A percentile compares a stretch with the other conserved stretches of the same genome.
These are phyloP conservation scores for Sus scrofa DNA, from an alignment of 2,113 vertebrate genomes.

Conservation along the genomic window DNA sequence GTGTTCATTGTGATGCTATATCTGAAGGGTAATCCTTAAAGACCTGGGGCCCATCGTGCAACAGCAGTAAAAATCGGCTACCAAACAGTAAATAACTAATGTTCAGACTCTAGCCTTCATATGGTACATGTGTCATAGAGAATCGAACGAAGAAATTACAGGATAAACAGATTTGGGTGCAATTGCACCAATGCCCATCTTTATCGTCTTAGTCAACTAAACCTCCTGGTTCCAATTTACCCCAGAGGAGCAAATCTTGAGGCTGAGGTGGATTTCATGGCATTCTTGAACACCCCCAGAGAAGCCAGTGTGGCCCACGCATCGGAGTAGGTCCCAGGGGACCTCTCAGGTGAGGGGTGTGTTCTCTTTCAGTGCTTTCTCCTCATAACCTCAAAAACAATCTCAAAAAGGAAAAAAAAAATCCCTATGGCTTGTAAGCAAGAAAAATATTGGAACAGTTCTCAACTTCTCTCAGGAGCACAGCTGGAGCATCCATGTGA, in stretches of 20 bases:
- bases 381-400: neutral
- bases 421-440: conserved; percentile 54
- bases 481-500: conserved; percentile 56
- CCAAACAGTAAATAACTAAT: neutral
- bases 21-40: neutral
- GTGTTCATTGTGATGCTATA: neutral
- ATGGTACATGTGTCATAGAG: neutral
- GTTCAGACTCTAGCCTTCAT: neutral
- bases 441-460: conserved; percentile 1
- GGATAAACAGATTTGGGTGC: neutral
- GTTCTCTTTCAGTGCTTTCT: neutral
- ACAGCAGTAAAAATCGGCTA: neutral
- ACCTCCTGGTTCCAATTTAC: neutral
- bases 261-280: fast-evolving
- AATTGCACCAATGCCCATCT: neutral
- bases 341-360: neutral
- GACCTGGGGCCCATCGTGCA: neutral
- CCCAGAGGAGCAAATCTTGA: neutral
- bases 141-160: neutral
- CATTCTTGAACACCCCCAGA: neutral
- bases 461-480: conserved; percentile 47
- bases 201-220: neutral
- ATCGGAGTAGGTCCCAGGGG: neutral
- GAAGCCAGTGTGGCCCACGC: neutral
- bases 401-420: neutral